A percentile compares a stretch with the other conserved stretches of the same genome.
phyloP scores from a whole-genome alignment of 1,140 invertebrate species.

The Sweltsa coloradensis region DNA sequence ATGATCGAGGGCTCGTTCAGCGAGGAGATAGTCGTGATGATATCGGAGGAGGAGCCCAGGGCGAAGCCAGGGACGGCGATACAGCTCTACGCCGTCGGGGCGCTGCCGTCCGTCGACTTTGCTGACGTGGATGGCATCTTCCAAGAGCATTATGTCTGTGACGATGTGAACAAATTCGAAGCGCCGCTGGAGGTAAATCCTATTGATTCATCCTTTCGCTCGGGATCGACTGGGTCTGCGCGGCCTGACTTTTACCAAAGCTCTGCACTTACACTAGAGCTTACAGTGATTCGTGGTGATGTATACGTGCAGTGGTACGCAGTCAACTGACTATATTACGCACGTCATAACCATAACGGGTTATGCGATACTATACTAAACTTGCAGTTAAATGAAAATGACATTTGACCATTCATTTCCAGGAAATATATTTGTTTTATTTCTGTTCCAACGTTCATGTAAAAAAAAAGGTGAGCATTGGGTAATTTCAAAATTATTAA shows the following conservation, averaged over 20 bases:
- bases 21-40: slow-evolving; percentile 6
- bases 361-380: too few species aligned
- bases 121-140: slow-evolving; percentile 23
- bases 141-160: slow-evolving; percentile 22
- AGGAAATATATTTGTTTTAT: too few species aligned
- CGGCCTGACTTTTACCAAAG: too few species aligned
- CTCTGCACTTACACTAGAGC: too few species aligned
- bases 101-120: slow-evolving; percentile 23
- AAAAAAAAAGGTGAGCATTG: too few species aligned
- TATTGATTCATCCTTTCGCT: not conserved
- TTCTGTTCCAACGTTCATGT: too few species aligned
- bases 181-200: slow-evolving; percentile 20
- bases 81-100: slow-evolving; percentile 17
- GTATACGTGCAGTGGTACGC: not conserved
- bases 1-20: not conserved
- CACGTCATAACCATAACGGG: too few species aligned
- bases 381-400: too few species aligned
- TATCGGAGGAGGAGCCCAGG: slow-evolving; percentile 11
- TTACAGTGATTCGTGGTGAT: too few species aligned
- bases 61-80: slow-evolving; percentile 16
- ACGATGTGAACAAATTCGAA: slow-evolving; percentile 19
- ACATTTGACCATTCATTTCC: too few species aligned
- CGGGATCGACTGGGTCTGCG: too few species aligned
- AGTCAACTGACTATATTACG: not conserved
- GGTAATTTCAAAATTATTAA: too few species aligned